Evolutionary conservation across 2,888 invertebrate genomes (phyloP), one percentile per base, ranked within the genome.

Genomic region (Lomographa bimaculata): DNA sequence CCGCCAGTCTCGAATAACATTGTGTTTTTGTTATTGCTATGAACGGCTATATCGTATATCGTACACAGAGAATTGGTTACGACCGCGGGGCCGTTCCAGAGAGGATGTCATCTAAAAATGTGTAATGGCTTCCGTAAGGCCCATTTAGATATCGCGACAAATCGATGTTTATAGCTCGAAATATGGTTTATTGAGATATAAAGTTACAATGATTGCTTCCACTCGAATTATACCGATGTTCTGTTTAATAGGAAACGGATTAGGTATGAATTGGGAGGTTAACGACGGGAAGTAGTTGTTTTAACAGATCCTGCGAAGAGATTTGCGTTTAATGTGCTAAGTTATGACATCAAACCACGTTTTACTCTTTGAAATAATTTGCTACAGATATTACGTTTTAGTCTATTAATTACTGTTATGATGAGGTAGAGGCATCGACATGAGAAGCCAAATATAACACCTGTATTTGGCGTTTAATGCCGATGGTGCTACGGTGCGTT

Each of bases 121-220:
- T 60, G 62, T 77, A 71, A 81, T 67, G 72, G 68, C 64, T 75
- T 74, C 74, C 66, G 61, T 62, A 61, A 61, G 60, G 55, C 53
- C 63, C 61, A 65, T 73, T 68, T 60, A 68, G 64, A 64, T 79
- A 76, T 75, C 74, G 63, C 56, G 34, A 43, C 58, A 65, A 65
- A 68, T 71, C 76, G 63, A 72, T 74, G 71, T 75, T 77, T 78
- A 75, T 74, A 65, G 58, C 56, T 50, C 52, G 42, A 65, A 69
- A 69, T 70, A 73, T 73, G 68, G 67, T 71, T 83, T 81, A 84
- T 79, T 69, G 71, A 65, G 58, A 51, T 74, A 75, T 81, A 76
- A 82, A 79, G 59, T 69, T 63, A 60, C 64, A 62, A 57, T 60
- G 66, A 77, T 67, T 63, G 59, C 53, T 61, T 46, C 48, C 57